Evolutionary conservation across 1,140 invertebrate species (phyloP), one percentile per base, ranked within the genome.

Genomic region (Melanaphis sacchari): DNA sequence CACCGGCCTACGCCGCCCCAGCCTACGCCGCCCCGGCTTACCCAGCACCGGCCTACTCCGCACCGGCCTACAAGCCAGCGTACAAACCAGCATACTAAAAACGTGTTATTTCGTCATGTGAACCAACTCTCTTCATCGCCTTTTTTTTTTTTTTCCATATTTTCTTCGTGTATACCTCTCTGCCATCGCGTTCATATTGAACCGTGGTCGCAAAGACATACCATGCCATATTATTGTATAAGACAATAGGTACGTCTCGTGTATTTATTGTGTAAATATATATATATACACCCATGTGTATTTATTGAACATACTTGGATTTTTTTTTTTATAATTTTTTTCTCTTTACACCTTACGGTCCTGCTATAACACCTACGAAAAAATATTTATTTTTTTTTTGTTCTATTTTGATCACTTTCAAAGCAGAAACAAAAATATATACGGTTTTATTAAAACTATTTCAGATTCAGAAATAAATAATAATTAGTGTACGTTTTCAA

Each of bases 51-150:
- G 66, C 85, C 18, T 94, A 94, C 93, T 66, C 94, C 18, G 93
- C 90, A 2, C 94, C 94, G 49, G 38, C 94, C 36, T 66, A 90
- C 54, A 59, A 85, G 24, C 94, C 95, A 94, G 94, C n/a, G 91
- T 94, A 59, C 94, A 94, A 46, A 88, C 82, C 59, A 66, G 59
- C 59, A 66, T 66, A 66, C 59, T 66, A 66, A 59, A 26, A 26
- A 66, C 11, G n/a, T n/a, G n/a, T 66, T 31, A 3, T 31, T 66
- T 31, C 15, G 9, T n/a, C 3, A 54, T 26, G 24, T 9, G 0
- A 41, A 31, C 46, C 91, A 36, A 46, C 87, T 6, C 54, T 93
- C 81, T 93, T 93, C 90, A 8, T 31, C 24, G 1, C 40, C 38
- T 26, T 11, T 52, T 40, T 54, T 54, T 54, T 54, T 43, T n/a